A percentile compares a stretch with the other conserved stretches of the same genome.
Conservation (phyloP, 2,113 vertebrate species). For the Ceyx melanurus region DNA sequence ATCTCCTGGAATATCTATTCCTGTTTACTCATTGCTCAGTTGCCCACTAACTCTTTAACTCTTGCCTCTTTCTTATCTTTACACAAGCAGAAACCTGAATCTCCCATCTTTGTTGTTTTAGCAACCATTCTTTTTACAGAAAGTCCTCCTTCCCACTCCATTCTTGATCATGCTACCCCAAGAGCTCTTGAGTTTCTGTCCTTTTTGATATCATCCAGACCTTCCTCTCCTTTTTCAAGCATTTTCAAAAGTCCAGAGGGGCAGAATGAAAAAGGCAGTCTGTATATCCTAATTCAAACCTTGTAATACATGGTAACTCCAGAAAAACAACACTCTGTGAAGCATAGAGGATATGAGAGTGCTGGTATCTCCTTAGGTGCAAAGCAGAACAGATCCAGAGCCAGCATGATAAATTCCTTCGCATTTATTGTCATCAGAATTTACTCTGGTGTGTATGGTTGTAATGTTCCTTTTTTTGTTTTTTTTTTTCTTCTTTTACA, state of each 20-base stretch:
- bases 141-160: background rate
- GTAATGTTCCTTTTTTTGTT: background rate
- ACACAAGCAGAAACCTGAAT: background rate
- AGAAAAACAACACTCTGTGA: background rate
- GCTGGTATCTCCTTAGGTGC: background rate
- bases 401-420: background rate
- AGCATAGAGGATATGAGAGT: background rate
- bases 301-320: rapidly evolving
- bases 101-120: background rate
- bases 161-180: background rate
- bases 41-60: background rate
- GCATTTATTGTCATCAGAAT: background rate
- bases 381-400: background rate
- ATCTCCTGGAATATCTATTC: background rate
- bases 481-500: background rate
- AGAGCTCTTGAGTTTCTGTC: background rate
- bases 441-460: slow-evolving; percentile 17
- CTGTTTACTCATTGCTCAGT: background rate
- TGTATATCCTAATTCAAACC: background rate
- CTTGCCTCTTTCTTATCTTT: background rate
- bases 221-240: background rate
- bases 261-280: background rate
- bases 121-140: background rate
- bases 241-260: background rate
- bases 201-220: background rate